Evolutionary conservation across 2,888 invertebrate genomes (phyloP).

Genomic region (Lasioglossum morio): DNA sequence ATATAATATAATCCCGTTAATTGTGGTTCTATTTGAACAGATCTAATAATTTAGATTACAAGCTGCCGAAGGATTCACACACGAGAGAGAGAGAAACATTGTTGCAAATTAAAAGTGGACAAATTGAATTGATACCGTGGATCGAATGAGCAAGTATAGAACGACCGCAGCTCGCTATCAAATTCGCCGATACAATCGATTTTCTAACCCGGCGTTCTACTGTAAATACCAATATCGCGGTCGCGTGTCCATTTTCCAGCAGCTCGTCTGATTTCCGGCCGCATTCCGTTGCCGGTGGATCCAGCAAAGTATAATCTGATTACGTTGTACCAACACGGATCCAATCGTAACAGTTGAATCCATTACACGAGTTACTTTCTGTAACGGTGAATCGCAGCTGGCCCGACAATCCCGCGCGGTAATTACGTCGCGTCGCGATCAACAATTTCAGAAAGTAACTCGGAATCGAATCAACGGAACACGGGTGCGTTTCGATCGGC

Average conservation of each 20-base stretch:
- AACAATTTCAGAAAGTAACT: not conserved
- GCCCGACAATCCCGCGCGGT: not conserved
- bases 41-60: no score
- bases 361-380: not conserved
- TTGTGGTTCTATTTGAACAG: no score
- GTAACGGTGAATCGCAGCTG: not conserved
- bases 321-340: not conserved
- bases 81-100: no score
- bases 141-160: no score
- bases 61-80: no score
- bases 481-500: not conserved
- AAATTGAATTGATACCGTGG: no score
- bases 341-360: not conserved
- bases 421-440: not conserved
- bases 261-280: not conserved
- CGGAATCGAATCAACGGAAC: not conserved
- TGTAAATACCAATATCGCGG: not conserved
- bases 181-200: not conserved
- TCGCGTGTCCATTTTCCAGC: not conserved
- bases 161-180: not conserved
- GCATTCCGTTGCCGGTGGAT: not conserved
- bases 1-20: no score
- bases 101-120: no score
- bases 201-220: not conserved
- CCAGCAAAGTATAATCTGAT: conserved; percentile 4